These are phyloP conservation scores for Bruchidius siliquastri DNA, from an alignment of 2,888 invertebrate genomes.

Conservation along the genomic window DNA sequence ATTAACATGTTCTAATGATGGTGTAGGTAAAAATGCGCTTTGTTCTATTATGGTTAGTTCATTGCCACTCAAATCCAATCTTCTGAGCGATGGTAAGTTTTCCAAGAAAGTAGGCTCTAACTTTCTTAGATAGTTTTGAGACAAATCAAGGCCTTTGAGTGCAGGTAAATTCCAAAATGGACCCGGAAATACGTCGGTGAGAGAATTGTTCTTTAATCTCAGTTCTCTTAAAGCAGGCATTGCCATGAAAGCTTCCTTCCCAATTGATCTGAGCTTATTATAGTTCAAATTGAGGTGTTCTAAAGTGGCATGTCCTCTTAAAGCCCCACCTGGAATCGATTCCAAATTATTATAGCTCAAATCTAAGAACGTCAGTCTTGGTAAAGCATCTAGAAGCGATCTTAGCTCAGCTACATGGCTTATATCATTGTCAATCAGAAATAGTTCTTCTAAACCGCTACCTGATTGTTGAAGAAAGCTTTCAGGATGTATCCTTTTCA, in stretches of 20 bases:
- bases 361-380: slow-evolving; percentile 72
- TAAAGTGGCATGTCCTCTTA: slow-evolving; percentile 74
- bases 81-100: slow-evolving; percentile 70
- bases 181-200: slow-evolving; percentile 65
- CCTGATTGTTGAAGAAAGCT: slow-evolving; percentile 72
- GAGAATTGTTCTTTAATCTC: slow-evolving; percentile 76
- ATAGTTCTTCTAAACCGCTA: slow-evolving; percentile 72
- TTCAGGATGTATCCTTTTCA: slow-evolving; percentile 74
- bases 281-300: slow-evolving; percentile 77
- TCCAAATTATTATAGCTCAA: slow-evolving; percentile 72
- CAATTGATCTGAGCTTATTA: slow-evolving; percentile 69
- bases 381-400: slow-evolving; percentile 71
- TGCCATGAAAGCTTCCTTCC: slow-evolving; percentile 74
- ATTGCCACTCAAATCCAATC: slow-evolving; percentile 74
- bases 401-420: slow-evolving; percentile 69
- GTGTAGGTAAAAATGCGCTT: slow-evolving; percentile 66
- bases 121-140: slow-evolving; percentile 67
- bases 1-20: slow-evolving; percentile 73
- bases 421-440: slow-evolving; percentile 71
- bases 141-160: slow-evolving; percentile 77
- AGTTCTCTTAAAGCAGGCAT: slow-evolving; percentile 81
- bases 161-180: slow-evolving; percentile 83
- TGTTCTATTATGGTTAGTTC: slow-evolving; percentile 66
- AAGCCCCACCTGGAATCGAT: slow-evolving; percentile 71
- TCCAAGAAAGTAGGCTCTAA: slow-evolving; percentile 68